A percentile compares a stretch with the other conserved stretches of the same genome.
phyloP scores from a whole-genome alignment of 2,113 vertebrate genomes.

The Peromyscus polionotus region DNA sequence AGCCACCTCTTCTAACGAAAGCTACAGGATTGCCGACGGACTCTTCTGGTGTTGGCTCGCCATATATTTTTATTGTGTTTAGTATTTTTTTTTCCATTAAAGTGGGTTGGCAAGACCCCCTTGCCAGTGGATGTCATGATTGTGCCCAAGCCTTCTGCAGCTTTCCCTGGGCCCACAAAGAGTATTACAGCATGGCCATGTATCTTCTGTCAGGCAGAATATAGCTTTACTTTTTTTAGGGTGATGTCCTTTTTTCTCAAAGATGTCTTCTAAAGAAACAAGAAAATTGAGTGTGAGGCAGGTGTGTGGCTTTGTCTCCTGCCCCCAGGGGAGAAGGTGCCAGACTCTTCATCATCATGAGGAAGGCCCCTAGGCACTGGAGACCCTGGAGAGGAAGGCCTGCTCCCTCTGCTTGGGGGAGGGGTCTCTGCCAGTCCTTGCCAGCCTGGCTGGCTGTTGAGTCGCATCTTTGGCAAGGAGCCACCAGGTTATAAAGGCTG shows the following conservation, averaged over 20 bases:
- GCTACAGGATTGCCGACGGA: not conserved
- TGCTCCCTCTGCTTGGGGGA: not conserved
- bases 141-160: conserved; percentile 4
- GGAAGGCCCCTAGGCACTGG: not conserved
- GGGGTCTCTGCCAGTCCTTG: not conserved
- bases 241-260: not conserved
- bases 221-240: not conserved
- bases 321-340: not conserved
- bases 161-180: not conserved
- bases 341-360: not conserved
- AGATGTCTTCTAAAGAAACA: conserved; percentile 28
- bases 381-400: not conserved
- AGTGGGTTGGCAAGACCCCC: not conserved
- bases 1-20: not conserved
- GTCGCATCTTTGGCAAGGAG: not conserved
- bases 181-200: not conserved
- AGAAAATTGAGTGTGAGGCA: not conserved
- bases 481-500: not conserved
- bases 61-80: conserved; percentile 38
- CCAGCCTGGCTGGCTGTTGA: not conserved
- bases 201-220: not conserved
- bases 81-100: conserved; percentile 10
- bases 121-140: not conserved
- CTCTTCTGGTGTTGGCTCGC: conserved; percentile 56
- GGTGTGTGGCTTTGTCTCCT: not conserved